Evolutionary conservation across 2,888 invertebrate genomes (phyloP).

Genomic region (Creontiades dilutus): DNA sequence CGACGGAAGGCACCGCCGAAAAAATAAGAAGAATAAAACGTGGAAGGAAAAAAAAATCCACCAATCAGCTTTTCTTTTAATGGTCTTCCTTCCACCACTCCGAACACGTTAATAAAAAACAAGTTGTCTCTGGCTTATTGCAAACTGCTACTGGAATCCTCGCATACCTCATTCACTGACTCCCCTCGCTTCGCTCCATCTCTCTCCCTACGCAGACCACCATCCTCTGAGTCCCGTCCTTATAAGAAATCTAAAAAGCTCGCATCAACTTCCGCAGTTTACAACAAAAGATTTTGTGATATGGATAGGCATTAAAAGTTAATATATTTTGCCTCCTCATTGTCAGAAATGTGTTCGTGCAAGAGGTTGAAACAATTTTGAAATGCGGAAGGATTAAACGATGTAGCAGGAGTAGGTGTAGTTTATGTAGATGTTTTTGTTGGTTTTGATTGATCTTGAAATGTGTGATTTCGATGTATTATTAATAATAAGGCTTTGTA

Average conservation of each 20-base stretch:
- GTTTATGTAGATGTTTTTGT: no score
- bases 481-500: no score
- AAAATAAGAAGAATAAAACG: conserved; percentile 14
- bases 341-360: no score
- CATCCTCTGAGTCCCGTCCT: background rate
- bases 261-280: background rate
- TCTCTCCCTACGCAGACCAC: background rate
- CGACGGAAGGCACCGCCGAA: conserved; percentile 36
- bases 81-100: conserved; percentile 30
- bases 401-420: no score
- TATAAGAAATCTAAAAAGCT: background rate
- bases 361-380: no score
- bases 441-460: no score
- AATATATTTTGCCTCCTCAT: no score
- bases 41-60: background rate
- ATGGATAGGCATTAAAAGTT: no score
- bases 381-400: no score
- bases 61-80: conserved; percentile 57
- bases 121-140: conserved; percentile 44
- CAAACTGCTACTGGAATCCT: conserved; percentile 42
- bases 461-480: no score
- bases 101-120: conserved; percentile 33
- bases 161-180: background rate
- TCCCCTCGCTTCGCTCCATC: background rate
- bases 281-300: background rate